These are phyloP conservation scores for Pogonomyrmex californicus DNA, from an alignment of 1,140 invertebrate species.

Conservation along the genomic window DNA sequence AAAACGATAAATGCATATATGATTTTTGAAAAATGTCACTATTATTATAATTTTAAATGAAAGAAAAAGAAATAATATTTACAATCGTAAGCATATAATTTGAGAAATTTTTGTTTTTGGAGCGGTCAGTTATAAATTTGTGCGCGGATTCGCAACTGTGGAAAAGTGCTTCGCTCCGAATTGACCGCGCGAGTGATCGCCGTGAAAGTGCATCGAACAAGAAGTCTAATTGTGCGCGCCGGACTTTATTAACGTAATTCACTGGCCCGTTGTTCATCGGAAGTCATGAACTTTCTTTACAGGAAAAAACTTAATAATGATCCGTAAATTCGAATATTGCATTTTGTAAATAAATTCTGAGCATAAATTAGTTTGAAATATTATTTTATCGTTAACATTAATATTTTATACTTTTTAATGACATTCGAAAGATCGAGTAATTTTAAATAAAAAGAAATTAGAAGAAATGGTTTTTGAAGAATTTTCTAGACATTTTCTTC, in stretches of 20 bases:
- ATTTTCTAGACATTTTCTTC: not conserved
- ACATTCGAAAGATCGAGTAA: not conserved
- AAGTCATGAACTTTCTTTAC: slow-evolving; percentile 50
- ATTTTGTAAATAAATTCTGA: not conserved
- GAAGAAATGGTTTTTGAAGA: not conserved
- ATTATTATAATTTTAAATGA: not conserved
- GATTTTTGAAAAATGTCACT: not conserved
- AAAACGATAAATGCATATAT: not conserved
- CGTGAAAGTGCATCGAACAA: slow-evolving; percentile 60
- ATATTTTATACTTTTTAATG: not conserved
- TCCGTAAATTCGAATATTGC: not conserved
- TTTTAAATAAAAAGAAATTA: not conserved
- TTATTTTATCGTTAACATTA: not conserved
- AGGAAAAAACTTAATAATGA: slow-evolving; percentile 17
- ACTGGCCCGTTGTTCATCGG: slow-evolving; percentile 24
- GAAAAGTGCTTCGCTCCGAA: slow-evolving; percentile 39
- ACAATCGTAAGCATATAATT: not conserved
- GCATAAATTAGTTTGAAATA: not conserved
- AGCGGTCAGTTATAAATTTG: slow-evolving; percentile 6
- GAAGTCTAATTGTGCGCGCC: slow-evolving; percentile 62
- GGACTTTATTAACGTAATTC: slow-evolving; percentile 47
- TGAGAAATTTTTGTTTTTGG: not conserved
- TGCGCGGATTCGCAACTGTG: not conserved
- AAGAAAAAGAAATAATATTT: not conserved
- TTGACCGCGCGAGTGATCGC: slow-evolving; percentile 51